phyloP scores from a whole-genome alignment of 2,113 vertebrate species.

The Varanus salvator region DNA sequence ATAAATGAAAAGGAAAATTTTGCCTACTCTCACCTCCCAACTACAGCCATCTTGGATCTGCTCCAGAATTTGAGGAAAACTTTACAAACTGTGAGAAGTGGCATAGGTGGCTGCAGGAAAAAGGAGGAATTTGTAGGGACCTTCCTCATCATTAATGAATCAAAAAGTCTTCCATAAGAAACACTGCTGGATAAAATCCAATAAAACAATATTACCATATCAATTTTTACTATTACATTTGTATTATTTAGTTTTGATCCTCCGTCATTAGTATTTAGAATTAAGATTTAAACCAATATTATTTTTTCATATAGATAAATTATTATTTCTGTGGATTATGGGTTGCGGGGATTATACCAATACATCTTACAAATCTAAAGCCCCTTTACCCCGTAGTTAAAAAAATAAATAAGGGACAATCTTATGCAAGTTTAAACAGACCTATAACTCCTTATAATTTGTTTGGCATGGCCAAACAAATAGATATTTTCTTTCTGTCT shows the following conservation, averaged over 20 bases:
- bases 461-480: no score
- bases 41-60: no score
- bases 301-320: background rate
- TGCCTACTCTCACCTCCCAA: background rate
- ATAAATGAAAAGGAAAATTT: background rate
- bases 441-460: no score
- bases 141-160: background rate
- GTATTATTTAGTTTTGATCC: constrained; percentile 33
- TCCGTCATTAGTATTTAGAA: constrained; percentile 16
- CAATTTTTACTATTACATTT: background rate
- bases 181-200: no score
- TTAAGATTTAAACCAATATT: constrained; percentile 14
- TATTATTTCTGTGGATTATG: background rate
- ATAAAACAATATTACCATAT: background rate
- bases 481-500: no score
- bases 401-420: background rate
- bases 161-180: no score
- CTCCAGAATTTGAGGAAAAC: no score
- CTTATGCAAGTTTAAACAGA: no score
- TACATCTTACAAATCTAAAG: background rate
- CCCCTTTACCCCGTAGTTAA: background rate
- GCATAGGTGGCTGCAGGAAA: no score
- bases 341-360: background rate
- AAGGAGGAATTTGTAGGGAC: no score
- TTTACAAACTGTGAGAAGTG: no score